Evolutionary conservation across 2,797 vertebrate species (phyloP), one percentile per base, ranked within the genome.

Genomic region (Pteronotus mesoamericanus): DNA sequence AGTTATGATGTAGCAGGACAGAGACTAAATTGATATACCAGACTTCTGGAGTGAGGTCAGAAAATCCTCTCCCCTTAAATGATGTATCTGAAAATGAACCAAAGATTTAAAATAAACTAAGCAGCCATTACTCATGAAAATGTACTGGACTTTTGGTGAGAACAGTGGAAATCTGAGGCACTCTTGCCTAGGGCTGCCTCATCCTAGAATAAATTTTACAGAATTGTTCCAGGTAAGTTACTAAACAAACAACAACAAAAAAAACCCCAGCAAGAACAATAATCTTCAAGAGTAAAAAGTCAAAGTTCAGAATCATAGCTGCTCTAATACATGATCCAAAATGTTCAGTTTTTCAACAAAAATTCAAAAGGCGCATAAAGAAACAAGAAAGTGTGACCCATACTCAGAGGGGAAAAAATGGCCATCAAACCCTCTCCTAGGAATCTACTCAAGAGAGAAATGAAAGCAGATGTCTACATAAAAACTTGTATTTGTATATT

Each of bases 51-150:
- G 1, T 71, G 15, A 93, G 9, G 2, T 68, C 57, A 53, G 46
- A 89, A 87, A 83, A 91, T 85, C 32, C 22, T 86, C 32, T 89
- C 32, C 51, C 44, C 57, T 84, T 80, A 95, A 94, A 95, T 51
- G 8, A 32, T 55, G 9, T 37, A 69, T 84, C 82, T 87, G 48
- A 42, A 95, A 93, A 84, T 39, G 32, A n/a, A 89, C 29, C 12
- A 48, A 74, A 77, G 37, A 74, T 12, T 83, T 93, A 94, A 88
- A 83, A 79, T 51, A 84, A 93, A 92, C 42, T 42, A 44, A 91
- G 8, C 74, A 78, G n/a, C 48, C 88, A 29, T 80, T 59, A 80
- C 42, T 95, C 39, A 34, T 77, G 61, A 80, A 92, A 96, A 94
- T 42, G 68, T 34, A 48, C 53, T 61, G 61, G 74, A 90, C 18